Evolutionary conservation across 1,140 invertebrate species (phyloP).

Genomic region (Antheraea mylitta): DNA sequence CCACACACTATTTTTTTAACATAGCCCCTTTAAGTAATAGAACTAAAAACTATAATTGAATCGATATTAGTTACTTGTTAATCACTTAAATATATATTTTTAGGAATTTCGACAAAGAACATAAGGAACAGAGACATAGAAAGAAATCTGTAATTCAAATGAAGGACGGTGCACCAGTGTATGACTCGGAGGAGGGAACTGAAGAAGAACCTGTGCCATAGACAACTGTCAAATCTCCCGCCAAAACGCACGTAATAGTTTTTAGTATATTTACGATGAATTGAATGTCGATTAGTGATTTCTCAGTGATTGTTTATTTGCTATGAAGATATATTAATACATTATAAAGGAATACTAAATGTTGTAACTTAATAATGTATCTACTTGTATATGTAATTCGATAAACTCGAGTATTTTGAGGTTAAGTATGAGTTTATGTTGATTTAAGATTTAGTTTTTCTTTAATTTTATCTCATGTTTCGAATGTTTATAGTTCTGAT

Average conservation of each 20-base stretch:
- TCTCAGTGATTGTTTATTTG: conserved; percentile 52
- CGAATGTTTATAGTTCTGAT: neutral
- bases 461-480: neutral
- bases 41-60: too few species aligned
- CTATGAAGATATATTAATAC: conserved; percentile 36
- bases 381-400: conserved; percentile 13
- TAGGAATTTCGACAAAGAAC: conserved; percentile 73
- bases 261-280: neutral
- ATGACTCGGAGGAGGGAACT: conserved; percentile 74
- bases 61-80: too few species aligned
- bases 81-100: conserved; percentile 17
- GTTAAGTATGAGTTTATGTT: conserved; percentile 10
- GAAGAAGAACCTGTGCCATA: conserved; percentile 75
- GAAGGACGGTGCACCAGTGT: conserved; percentile 75
- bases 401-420: conserved; percentile 21
- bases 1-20: too few species aligned
- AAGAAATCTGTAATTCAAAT: conserved; percentile 78
- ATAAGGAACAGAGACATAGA: conserved; percentile 72
- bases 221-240: conserved; percentile 42
- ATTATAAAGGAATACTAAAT: neutral
- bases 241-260: conserved; percentile 19
- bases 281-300: conserved; percentile 44
- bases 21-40: too few species aligned
- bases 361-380: conserved; percentile 12
- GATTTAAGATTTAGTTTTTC: neutral